A percentile compares a stretch with the other conserved stretches of the same genome.
Conservation (phyloP, 2,113 vertebrate species). For the Setophaga petechia region DNA sequence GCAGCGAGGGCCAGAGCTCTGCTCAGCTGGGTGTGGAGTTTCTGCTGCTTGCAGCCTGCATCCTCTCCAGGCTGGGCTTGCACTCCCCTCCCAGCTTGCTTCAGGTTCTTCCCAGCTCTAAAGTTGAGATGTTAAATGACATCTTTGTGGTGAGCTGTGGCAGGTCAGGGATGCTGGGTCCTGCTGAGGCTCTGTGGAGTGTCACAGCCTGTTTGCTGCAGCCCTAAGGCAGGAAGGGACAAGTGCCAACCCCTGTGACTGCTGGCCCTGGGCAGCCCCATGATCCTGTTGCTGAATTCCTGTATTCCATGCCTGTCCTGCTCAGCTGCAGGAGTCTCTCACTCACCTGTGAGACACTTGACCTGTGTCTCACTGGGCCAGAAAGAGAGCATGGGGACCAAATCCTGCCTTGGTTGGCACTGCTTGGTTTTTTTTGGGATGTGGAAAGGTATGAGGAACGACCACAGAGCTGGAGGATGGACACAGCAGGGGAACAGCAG, state of each 20-base stretch:
- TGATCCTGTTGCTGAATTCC: not conserved
- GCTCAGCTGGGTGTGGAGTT: not conserved
- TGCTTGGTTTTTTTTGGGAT: not conserved
- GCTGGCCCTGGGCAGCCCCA: not conserved
- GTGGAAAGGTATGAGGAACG: not conserved
- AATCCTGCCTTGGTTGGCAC: not conserved
- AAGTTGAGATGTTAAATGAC: not conserved
- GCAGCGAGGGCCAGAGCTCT: not conserved
- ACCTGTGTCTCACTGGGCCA: not conserved
- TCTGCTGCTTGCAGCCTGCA: not conserved
- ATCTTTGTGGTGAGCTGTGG: not conserved
- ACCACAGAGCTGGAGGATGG: not conserved
- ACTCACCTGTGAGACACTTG: not conserved
- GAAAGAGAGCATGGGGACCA: accelerated
- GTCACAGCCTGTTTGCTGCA: not conserved
- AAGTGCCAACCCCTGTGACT: not conserved
- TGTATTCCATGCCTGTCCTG: accelerated
- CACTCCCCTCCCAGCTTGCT: not conserved
- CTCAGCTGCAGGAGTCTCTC: not conserved
- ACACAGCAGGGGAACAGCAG: not conserved
- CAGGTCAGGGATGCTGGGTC: not conserved
- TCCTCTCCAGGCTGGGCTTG: not conserved
- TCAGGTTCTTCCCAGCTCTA: not conserved
- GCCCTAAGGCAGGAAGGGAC: not conserved
- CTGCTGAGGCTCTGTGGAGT: not conserved